Evolutionary conservation across 2,113 vertebrate genomes (phyloP), one percentile per base, ranked within the genome.

Genomic region (Notechis scutatus): DNA sequence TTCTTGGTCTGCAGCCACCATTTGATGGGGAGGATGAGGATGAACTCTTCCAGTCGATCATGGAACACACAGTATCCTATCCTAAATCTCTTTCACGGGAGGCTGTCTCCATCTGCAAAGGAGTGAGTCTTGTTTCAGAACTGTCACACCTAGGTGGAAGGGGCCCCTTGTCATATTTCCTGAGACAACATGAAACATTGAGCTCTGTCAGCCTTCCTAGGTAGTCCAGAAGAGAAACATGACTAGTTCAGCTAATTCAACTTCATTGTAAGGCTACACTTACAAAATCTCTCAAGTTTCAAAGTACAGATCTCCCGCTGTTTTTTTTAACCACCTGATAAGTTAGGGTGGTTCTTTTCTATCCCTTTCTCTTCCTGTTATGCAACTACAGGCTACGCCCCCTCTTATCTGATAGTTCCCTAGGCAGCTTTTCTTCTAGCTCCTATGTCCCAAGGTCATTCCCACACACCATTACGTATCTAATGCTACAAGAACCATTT

Each of bases 21-120:
- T 99, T 99, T 95, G 98, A 99, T 56, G 99, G 99, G 9, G 98
- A 98, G 50, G 99, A 99, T 6, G 99, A 99, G 95, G 99, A 99
- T 94, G 98, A 99, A 95, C 97, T 99, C 94, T 99, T 99, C 92
- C 98, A 99, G 97, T 98, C 98, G 92, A 99, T 99, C 96, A 98
- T 99, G 98, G 98, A 99, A 93, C 98, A 99, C 93, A 98, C 97
- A 0, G 98, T 99, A 93, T 97, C 98, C 9, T 99, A 99, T 95
- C 98, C 98, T 1, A 99, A 99, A 95, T 98, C 97, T 26, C 98
- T 99, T 64, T 98, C 98, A 88, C 97, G 98, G 20, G 98, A 99
- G 92, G 98, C 98, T 0, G 98, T 99, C 88, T 97, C 98, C 93
- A 98, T 98, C 97, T 99, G 98, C 98, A 99, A 99, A 93, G 98